Conservation (phyloP, 2,113 vertebrate genomes). For the Aythya baeri region DNA sequence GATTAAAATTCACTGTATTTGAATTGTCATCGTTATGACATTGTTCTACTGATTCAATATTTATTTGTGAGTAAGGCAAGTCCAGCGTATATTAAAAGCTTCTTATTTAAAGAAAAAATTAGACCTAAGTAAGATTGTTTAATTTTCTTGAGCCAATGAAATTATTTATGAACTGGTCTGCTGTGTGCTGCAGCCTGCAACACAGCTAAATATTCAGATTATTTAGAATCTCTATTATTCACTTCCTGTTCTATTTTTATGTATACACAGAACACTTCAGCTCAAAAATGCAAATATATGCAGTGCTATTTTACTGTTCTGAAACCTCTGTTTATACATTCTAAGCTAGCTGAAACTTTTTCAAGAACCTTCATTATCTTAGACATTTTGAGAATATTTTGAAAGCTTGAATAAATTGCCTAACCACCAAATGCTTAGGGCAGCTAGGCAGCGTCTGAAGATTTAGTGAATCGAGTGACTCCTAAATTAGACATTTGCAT, state of each 20-base stretch:
- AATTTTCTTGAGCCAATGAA: slow-evolving; percentile 3
- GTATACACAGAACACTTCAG: slow-evolving; percentile 17
- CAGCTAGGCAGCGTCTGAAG: slow-evolving; percentile 53
- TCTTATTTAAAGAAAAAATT: neutral
- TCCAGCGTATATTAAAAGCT: neutral
- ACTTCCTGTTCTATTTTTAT: slow-evolving; percentile 64
- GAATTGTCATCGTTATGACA: neutral
- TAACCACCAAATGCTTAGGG: slow-evolving; percentile 53
- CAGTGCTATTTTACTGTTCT: slow-evolving; percentile 65
- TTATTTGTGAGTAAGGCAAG: neutral
- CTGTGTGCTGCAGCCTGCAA: neutral
- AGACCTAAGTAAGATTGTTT: neutral
- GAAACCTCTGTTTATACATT: slow-evolving; percentile 71
- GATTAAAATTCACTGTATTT: neutral
- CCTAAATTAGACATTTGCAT: slow-evolving; percentile 62
- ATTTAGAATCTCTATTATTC: slow-evolving; percentile 52
- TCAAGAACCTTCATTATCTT: slow-evolving; percentile 74
- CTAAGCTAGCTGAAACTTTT: slow-evolving; percentile 70
- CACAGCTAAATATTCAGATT: slow-evolving; percentile 54
- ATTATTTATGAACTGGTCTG: neutral
- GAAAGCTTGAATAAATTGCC: slow-evolving; percentile 73
- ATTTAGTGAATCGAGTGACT: slow-evolving; percentile 49
- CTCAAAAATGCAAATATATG: slow-evolving; percentile 75
- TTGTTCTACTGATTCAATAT: neutral
- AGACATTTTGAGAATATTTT: slow-evolving; percentile 71